These are phyloP conservation scores for Hydrolagus affinis DNA, from an alignment of 2,113 vertebrate genomes.

Conservation along the genomic window DNA sequence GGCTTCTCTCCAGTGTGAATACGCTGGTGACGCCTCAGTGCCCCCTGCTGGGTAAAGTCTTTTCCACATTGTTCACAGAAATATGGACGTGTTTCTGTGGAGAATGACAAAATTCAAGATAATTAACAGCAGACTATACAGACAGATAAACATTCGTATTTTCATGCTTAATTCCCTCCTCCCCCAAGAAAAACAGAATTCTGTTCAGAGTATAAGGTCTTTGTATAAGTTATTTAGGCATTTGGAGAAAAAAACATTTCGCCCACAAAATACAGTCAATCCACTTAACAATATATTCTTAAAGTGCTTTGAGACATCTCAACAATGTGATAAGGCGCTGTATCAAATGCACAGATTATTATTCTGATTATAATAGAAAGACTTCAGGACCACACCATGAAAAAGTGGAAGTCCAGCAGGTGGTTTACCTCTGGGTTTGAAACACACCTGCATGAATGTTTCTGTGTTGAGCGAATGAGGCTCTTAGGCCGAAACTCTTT, in stretches of 20 bases:
- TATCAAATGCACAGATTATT: too few species aligned
- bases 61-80: conserved; percentile 55
- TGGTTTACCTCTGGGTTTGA: neutral
- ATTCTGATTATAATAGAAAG: neutral
- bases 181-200: neutral
- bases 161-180: neutral
- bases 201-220: neutral
- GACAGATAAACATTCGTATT: neutral
- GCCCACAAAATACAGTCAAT: too few species aligned
- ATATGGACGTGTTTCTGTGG: conserved; percentile 46
- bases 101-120: rapidly evolving
- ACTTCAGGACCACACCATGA: neutral
- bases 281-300: too few species aligned
- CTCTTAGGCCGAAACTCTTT: conserved; percentile 48
- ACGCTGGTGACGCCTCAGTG: conserved; percentile 50
- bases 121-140: neutral
- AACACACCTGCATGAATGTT: conserved; percentile 49
- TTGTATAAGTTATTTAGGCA: neutral
- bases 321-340: too few species aligned
- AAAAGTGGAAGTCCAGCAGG: neutral
- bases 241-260: too few species aligned
- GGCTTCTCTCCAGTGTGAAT: conserved; percentile 53
- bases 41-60: conserved; percentile 51
- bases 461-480: conserved; percentile 51
- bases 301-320: too few species aligned